These are phyloP conservation scores for Xiphophorus maculatus DNA, from an alignment of 2,113 vertebrate species.

Conservation along the genomic window DNA sequence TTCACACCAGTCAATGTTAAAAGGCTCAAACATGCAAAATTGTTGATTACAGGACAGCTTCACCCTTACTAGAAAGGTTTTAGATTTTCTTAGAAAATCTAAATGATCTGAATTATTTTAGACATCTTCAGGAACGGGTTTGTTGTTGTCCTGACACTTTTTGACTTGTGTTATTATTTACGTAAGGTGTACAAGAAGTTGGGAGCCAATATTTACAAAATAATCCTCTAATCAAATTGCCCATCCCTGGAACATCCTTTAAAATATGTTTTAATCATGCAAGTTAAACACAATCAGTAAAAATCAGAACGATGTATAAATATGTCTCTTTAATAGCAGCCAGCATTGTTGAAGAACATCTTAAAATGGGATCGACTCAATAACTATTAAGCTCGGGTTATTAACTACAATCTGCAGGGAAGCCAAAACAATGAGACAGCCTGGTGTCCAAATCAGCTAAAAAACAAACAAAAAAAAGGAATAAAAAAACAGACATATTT, in stretches of 20 bases:
- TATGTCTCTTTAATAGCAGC: conserved; percentile 54
- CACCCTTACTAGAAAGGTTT: too few relatives aligned
- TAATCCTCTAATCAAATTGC: background rate
- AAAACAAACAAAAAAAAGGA: background rate
- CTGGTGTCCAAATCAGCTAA: background rate
- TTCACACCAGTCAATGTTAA: too few relatives aligned
- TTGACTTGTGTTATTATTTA: background rate
- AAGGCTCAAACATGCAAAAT: too few relatives aligned
- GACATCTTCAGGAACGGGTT: too few relatives aligned
- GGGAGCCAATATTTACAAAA: background rate
- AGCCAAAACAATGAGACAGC: conserved; percentile 17
- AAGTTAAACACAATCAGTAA: conserved; percentile 25
- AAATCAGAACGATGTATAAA: conserved; percentile 40
- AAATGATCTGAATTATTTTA: too few relatives aligned
- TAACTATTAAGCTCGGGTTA: conserved; percentile 14
- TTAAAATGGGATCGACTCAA: conserved; percentile 31
- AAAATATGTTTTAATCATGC: background rate
- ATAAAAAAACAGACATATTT: background rate
- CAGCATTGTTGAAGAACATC: conserved; percentile 33
- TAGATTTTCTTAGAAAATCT: too few relatives aligned
- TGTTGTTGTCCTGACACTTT: too few relatives aligned
- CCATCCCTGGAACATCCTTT: background rate
- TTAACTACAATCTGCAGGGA: conserved; percentile 10
- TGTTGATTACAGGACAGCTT: too few relatives aligned
- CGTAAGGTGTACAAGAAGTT: background rate